Evolutionary conservation across 1,140 invertebrate species (phyloP).

Genomic region (Zaprionus vittiger): DNA sequence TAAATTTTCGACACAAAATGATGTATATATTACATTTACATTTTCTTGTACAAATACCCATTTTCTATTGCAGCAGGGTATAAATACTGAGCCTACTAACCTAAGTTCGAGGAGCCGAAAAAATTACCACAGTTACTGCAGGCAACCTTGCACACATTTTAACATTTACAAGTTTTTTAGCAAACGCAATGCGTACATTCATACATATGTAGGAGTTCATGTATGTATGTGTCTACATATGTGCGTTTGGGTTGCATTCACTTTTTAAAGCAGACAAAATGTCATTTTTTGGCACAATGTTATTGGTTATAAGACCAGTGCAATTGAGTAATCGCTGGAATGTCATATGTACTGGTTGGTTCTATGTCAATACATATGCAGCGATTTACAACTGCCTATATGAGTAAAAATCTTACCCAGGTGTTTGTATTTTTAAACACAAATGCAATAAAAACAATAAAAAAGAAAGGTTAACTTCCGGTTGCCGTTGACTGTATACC

Average conservation of each 20-base stretch:
- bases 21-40: too few relatives aligned
- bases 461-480: too few relatives aligned
- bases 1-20: too few relatives aligned
- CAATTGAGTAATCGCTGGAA: constrained; percentile 71
- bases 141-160: constrained; percentile 78
- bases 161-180: constrained; percentile 72
- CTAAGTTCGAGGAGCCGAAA: constrained; percentile 65
- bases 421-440: neutral
- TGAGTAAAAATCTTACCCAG: neutral
- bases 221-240: constrained; percentile 17
- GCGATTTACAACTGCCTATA: neutral
- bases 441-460: neutral
- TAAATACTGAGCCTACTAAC: too few relatives aligned
- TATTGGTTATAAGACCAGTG: constrained; percentile 74
- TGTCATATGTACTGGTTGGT: neutral
- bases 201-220: neutral
- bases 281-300: constrained; percentile 75
- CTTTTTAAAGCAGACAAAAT: constrained; percentile 75
- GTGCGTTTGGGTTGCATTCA: constrained; percentile 58
- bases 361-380: neutral
- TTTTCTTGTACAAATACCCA: too few relatives aligned
- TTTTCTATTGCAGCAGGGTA: too few relatives aligned
- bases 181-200: constrained; percentile 60
- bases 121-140: constrained; percentile 51
- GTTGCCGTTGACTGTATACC: too few relatives aligned